Evolutionary conservation across 2,888 invertebrate species (phyloP), one percentile per base, ranked within the genome.

Genomic region (Xestia rhomboidea): DNA sequence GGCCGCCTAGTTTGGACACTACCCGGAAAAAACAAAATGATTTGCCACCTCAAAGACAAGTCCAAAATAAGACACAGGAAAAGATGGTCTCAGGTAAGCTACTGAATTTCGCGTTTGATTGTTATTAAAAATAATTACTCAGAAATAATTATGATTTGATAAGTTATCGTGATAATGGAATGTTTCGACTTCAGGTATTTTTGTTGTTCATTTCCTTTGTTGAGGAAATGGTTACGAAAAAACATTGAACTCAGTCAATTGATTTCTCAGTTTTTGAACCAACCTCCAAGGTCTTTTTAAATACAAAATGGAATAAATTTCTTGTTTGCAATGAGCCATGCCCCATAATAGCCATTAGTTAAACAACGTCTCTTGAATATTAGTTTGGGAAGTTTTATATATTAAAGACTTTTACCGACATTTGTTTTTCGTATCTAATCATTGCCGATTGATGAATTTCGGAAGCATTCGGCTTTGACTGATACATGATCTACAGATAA

Each of bases 11-110:
- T 98, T 1, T 99, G 99, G 98, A 98, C 97, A 0, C 93, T 99
- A 75, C 99, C 99, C 0, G 99, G 99, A 0, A 98, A 98, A 89
- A 99, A 98, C 38, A 98, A 98, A 92, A 96, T 99, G 95, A 97
- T 98, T 84, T 98, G 98, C 15, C 99, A 99, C 93, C 95, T 99
- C 78, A 99, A 99, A 93, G 99, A 99, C 93, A 99, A 98, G 91
- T 97, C 97, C 34, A 98, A 98, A 93, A 99, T 99, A 73, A 97
- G 99, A 54, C 98, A 98, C 90, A 98, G 98, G 92, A 99, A 99
- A 93, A 97, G 99, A 79, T 99, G 99, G 99, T 99, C 99, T 69
- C 99, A 99, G 97, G 98, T 98, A 89, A 88, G 68, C 57, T 34
- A 63, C 18, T 63, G 57, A 63, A 67, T 71, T 51, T 68, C 30